Percentiles rank a stretch among this genome's conserved stretches.
phyloP scores from a whole-genome alignment of 2,797 vertebrate genomes.

The Xenentodon cancila region DNA sequence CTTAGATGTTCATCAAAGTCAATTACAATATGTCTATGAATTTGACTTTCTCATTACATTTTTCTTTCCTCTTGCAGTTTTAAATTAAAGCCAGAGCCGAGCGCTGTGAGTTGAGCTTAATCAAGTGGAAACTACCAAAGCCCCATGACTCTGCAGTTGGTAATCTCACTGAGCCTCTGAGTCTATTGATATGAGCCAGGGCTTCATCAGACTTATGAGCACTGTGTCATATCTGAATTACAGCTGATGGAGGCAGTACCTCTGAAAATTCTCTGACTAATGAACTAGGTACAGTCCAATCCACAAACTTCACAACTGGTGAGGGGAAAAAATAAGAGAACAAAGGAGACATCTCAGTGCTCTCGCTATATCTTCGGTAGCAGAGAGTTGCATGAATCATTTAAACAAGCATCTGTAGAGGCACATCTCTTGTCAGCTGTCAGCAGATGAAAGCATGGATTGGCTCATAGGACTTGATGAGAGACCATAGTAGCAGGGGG shows the following conservation, averaged over 20 bases:
- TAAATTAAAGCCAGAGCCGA: conserved; percentile 78
- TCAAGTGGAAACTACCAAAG: conserved; percentile 84
- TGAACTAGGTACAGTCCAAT: conserved; percentile 65
- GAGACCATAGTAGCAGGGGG: conserved; percentile 52
- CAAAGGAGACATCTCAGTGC: conserved; percentile 34
- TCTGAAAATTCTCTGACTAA: conserved; percentile 69
- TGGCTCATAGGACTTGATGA: conserved; percentile 65
- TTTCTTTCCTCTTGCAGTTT: conserved; percentile 60
- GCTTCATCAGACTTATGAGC: conserved; percentile 80
- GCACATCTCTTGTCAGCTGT: conserved; percentile 74
- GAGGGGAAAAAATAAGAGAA: background rate
- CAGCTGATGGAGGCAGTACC: conserved; percentile 57
- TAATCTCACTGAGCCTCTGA: conserved; percentile 77
- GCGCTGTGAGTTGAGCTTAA: conserved; percentile 77
- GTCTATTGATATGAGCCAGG: conserved; percentile 68
- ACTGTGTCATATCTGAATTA: conserved; percentile 76
- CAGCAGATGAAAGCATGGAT: conserved; percentile 74
- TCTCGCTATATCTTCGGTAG: conserved; percentile 61
- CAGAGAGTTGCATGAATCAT: conserved; percentile 72
- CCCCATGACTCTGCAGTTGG: conserved; percentile 75
- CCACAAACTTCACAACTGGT: conserved; percentile 34
- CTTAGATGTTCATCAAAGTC: conserved; percentile 81
- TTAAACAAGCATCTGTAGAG: conserved; percentile 75
- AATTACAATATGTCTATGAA: conserved; percentile 83
- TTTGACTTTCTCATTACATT: conserved; percentile 85